Evolutionary conservation across 1,140 invertebrate genomes (phyloP), one percentile per base, ranked within the genome.

Genomic region (Saccostrea echinata): DNA sequence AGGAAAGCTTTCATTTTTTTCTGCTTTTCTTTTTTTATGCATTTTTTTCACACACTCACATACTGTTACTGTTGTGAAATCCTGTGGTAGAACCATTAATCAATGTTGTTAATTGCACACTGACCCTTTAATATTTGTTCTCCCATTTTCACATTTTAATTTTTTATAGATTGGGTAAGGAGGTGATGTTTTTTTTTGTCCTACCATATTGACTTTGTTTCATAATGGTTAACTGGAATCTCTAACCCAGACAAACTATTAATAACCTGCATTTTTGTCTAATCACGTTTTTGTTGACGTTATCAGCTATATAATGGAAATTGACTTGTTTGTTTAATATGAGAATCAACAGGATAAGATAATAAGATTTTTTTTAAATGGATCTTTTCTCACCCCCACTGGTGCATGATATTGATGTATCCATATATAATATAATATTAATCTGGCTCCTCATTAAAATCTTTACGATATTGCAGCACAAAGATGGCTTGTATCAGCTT

Each of bases 1-100:
- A 53, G 51, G 81, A 53, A 83, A 83, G 81, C 81, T 83, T 83
- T 83, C 24, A 52, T 52, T 52, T 80, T 30, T 33, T 83, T 83
- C 35, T 33, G 51, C 51, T 83, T 83, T 83, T 83, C 8, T 83
- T 52, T 51, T 83, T 43, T 83, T 21, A 18, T 83, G 30, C 35
- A 51, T 12, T 52, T 83, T 83, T 51, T 51, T 83, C 0, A 52
- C 51, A 52, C 51, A 83, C 35, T 83, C 81, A 51, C 51, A 4
- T 30, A 76, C 11, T 76, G 27, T 76, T 76, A 35, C 24, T 76
- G 24, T 33, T 76, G 68, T 76, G 68, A 33, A 76, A 16, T 16
- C 11, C 27, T 76, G 27, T 30, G 68, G 27, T 76, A 76, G 68
- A 76, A 24, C 68, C 68, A 76, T 76, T 76, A 76, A 71, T 71